A percentile compares a stretch with the other conserved stretches of the same genome.
phyloP scores from a whole-genome alignment of 2,888 invertebrate species.

The Parasteatoda lunata region DNA sequence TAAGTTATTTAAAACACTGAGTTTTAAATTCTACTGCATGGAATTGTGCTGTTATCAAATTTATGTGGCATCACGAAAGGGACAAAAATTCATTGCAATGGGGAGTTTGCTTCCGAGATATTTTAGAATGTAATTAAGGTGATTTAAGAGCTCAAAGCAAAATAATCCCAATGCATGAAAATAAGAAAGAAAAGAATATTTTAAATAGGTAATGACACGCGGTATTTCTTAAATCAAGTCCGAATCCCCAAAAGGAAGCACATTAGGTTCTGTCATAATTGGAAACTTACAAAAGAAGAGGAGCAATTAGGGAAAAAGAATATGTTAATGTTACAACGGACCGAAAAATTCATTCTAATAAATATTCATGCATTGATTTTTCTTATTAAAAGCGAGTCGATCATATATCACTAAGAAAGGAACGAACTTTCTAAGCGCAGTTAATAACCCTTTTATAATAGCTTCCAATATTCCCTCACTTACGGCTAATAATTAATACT shows the following conservation, averaged over 20 bases:
- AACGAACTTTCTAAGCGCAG: constrained; percentile 1
- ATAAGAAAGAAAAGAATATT: constrained; percentile 4
- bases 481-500: constrained; percentile 49
- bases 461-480: constrained; percentile 37
- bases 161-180: background rate
- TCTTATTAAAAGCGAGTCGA: constrained; percentile 34
- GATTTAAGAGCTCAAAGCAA: background rate
- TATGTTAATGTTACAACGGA: background rate
- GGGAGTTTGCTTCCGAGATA: too few relatives aligned
- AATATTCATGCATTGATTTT: constrained; percentile 61
- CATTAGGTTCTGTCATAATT: background rate
- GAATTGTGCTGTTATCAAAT: too few relatives aligned
- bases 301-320: background rate
- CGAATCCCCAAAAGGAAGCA: background rate
- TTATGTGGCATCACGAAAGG: too few relatives aligned
- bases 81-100: too few relatives aligned
- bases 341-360: constrained; percentile 36
- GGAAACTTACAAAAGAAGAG: background rate
- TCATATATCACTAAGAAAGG: constrained; percentile 40
- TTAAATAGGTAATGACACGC: background rate
- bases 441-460: constrained; percentile 41
- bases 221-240: background rate
- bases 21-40: too few relatives aligned
- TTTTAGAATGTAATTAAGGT: too few relatives aligned
- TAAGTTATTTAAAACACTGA: too few relatives aligned